Evolutionary conservation across 2,797 vertebrate species (phyloP), one percentile per base, ranked within the genome.

Genomic region (Eulemur coronatus): DNA sequence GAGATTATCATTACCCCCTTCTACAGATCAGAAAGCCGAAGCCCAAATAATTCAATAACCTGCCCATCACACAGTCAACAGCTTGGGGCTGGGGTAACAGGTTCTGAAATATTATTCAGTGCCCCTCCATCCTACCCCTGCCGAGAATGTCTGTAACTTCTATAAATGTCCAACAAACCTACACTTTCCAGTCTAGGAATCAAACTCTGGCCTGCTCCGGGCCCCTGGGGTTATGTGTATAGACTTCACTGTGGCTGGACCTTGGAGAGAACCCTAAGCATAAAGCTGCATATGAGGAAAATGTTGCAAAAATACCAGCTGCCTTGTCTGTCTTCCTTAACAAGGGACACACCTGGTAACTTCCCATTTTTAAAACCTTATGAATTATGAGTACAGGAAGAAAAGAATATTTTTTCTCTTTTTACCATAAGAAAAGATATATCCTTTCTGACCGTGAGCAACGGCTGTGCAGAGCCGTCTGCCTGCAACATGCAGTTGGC

Each of bases 401-500:
- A 5, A 72, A 89, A 46, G 15, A 17, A 48, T 61, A 10, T 22
- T 86, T 15, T 38, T 65, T 35, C 35, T 46, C 50, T 80, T 73
- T 50, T 70, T 11, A 61, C 12, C 12, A 80, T 46, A 52, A 13
- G 18, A 82, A 55, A 50, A 55, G 35, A 61, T 14, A 20, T 1
- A 20, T 14, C 41, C 35, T 65, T 81, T 79, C 55, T 89, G 52
- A 59, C 73, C 14, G 0, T 13, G 76, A 79, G 33, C n/a, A 65
- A 17, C 7, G 63, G 59, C 14, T 63, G 79, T 63, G 26, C 65
- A 50, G 75, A 80, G 70, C 4, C 0, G 2, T 15, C 41, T 4
- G 20, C 6, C 59, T 17, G 7, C 61, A 0, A 0, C 3, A 7
- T 7, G 20, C 24, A 28, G 3, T 5, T 14, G 38, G 41, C 9